phyloP scores from a whole-genome alignment of 2,113 vertebrate species.

The Melanerpes formicivorus region DNA sequence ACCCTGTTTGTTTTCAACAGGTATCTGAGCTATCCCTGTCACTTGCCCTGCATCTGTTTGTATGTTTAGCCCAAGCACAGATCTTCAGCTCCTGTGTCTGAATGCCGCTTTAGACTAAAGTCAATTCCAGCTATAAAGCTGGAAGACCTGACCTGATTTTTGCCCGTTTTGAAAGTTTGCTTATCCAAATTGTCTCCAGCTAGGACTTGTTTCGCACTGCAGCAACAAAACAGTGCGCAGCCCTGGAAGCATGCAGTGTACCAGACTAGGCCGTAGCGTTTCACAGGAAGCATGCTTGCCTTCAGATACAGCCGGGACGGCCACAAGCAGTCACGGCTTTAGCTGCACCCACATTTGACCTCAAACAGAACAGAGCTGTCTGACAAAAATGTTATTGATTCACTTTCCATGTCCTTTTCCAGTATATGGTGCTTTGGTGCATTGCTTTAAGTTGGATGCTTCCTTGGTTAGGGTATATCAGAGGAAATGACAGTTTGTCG shows the following conservation, averaged over 20 bases:
- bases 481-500: neutral
- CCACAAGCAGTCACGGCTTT: neutral
- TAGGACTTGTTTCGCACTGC: rapidly evolving
- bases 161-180: neutral
- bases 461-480: neutral
- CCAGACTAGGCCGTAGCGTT: rapidly evolving
- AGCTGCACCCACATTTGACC: neutral
- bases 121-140: neutral
- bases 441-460: neutral
- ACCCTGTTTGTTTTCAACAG: neutral
- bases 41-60: neutral
- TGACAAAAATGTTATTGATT: neutral
- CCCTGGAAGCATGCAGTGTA: rapidly evolving
- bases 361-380: neutral
- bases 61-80: neutral
- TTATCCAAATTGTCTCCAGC: neutral
- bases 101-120: neutral
- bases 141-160: neutral
- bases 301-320: neutral
- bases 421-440: neutral
- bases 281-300: neutral
- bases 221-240: neutral
- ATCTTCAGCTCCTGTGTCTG: neutral
- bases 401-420: neutral
- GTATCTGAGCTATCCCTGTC: rapidly evolving